Percentiles rank a stretch among this genome's conserved stretches.
Conservation (phyloP, 2,113 vertebrate genomes). For the Pomatorhinus ruficollis region DNA sequence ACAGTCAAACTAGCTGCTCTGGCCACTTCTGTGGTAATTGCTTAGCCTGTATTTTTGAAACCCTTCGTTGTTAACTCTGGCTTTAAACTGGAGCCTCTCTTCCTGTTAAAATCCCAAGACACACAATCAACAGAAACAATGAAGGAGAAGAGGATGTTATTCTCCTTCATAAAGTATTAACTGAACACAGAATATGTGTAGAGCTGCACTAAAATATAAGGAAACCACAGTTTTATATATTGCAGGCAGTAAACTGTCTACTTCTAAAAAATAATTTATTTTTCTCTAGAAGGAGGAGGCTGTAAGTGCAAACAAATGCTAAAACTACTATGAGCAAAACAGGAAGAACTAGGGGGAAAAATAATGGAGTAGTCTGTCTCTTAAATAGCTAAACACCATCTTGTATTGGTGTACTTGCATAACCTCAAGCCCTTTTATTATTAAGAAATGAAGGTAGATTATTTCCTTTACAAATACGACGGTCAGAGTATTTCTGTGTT, state of each 20-base stretch:
- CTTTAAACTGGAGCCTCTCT: background rate
- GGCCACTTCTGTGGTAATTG: background rate
- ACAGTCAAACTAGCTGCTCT: background rate
- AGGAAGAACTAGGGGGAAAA: background rate
- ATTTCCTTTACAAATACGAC: background rate
- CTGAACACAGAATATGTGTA: background rate
- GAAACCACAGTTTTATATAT: background rate
- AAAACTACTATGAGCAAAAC: background rate
- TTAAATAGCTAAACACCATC: background rate
- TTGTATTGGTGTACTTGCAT: background rate
- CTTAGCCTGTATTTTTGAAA: background rate
- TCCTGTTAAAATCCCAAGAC: slow-evolving; percentile 30
- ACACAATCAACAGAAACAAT: background rate
- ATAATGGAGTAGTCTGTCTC: background rate
- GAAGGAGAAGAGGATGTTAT: background rate
- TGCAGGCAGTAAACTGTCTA: background rate
- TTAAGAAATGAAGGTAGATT: slow-evolving; percentile 12
- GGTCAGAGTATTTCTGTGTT: slow-evolving; percentile 8
- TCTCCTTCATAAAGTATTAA: background rate
- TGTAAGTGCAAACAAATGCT: background rate
- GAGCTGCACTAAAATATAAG: background rate
- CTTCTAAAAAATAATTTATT: background rate
- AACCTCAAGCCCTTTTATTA: background rate
- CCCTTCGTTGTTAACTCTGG: background rate
- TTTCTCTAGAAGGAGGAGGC: background rate